Conservation (phyloP, 2,888 invertebrate genomes). For the Amiota communis region DNA sequence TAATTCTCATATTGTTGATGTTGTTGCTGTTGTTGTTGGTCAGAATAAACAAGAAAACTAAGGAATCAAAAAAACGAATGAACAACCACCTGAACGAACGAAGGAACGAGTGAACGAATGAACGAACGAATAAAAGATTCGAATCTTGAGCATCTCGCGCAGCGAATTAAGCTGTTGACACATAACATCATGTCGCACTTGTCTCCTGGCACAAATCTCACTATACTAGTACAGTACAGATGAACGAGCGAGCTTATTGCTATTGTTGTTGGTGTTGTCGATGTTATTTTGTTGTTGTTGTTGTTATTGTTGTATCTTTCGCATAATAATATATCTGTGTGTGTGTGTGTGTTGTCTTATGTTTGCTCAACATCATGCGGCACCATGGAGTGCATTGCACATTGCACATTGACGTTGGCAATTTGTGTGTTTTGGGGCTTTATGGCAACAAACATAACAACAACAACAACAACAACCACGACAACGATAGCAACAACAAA, state of each 20-base stretch:
- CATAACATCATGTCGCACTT: constrained; percentile 54
- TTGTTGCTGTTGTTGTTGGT: too few relatives aligned
- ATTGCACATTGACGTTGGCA: constrained; percentile 12
- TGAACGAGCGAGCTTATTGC: too few relatives aligned
- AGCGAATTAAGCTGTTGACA: constrained; percentile 71
- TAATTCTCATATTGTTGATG: too few relatives aligned
- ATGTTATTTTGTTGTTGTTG: background rate
- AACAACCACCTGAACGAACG: background rate
- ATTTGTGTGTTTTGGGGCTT: constrained; percentile 11
- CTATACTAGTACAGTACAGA: constrained; percentile 25
- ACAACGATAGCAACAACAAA: background rate
- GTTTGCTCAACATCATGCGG: background rate
- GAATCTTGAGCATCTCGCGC: constrained; percentile 43
- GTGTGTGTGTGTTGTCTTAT: too few relatives aligned
- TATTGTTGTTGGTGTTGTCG: background rate
- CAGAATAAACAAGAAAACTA: too few relatives aligned
- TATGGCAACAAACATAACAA: background rate
- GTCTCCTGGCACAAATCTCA: constrained; percentile 66
- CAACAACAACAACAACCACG: background rate
- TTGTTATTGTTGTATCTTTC: background rate
- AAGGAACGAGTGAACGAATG: background rate
- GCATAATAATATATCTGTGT: too few relatives aligned
- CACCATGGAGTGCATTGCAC: constrained; percentile 17
- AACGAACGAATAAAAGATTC: constrained; percentile 2
- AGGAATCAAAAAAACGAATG: too few relatives aligned